Conservation (phyloP, 2,113 vertebrate species). For the Bungarus multicinctus region DNA sequence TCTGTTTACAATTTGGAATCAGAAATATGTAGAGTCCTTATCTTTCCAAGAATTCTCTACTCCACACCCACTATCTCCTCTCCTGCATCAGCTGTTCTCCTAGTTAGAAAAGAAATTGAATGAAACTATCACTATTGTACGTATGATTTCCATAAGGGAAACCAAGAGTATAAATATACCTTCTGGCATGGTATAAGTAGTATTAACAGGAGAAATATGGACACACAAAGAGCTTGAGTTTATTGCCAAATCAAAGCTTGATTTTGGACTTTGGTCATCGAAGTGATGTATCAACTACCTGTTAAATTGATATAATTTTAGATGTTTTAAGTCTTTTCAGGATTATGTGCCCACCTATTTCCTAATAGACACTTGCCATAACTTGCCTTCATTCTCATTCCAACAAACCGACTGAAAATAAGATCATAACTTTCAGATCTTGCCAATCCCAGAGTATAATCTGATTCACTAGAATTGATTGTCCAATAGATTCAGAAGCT, state of each 20-base stretch:
- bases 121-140: background rate
- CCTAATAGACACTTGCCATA: background rate
- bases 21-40: background rate
- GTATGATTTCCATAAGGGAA: background rate
- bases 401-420: background rate
- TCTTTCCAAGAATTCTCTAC: background rate
- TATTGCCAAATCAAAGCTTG: background rate
- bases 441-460: background rate
- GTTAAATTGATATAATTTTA: background rate
- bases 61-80: background rate
- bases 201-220: background rate
- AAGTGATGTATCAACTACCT: background rate
- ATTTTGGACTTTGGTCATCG: background rate
- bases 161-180: background rate
- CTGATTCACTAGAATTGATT: background rate
- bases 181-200: background rate
- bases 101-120: background rate
- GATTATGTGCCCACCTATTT: background rate
- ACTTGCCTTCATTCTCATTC: background rate
- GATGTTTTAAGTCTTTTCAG: background rate
- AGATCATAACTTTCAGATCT: background rate
- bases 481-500: background rate
- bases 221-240: constrained; percentile 17
- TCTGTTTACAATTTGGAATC: background rate
- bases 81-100: background rate